phyloP scores from a whole-genome alignment of 2,888 invertebrate genomes.

The Chalcosyrphus nemorum region DNA sequence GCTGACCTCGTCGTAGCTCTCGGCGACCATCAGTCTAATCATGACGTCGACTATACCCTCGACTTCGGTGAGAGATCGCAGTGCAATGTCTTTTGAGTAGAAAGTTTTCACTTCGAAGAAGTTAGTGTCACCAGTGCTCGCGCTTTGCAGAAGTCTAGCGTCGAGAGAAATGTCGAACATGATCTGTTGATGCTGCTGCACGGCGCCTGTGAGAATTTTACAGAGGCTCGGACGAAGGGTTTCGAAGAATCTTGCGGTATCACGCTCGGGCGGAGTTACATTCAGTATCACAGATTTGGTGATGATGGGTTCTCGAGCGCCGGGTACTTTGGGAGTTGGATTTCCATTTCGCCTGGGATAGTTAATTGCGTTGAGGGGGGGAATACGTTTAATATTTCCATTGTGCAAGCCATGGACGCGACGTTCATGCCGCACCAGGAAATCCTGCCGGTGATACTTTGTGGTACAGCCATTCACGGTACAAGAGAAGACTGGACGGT shows the following conservation, averaged over 20 bases:
- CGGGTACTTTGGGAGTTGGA: background rate
- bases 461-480: background rate
- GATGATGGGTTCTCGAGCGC: background rate
- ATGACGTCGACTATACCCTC: background rate
- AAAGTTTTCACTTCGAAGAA: background rate
- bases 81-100: background rate
- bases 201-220: background rate
- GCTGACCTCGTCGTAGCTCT: background rate
- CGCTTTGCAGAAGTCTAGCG: background rate
- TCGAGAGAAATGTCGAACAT: background rate
- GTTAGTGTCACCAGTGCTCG: background rate
- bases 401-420: background rate
- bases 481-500: background rate
- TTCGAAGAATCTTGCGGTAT: background rate
- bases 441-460: background rate
- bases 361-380: too few species aligned
- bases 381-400: background rate
- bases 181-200: background rate
- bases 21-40: background rate
- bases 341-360: background rate
- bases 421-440: background rate
- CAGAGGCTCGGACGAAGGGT: background rate
- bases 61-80: background rate
- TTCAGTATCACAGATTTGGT: background rate
- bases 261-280: background rate